Percentiles rank a stretch among this genome's conserved stretches.
phyloP scores from a whole-genome alignment of 92 coral and sea anemone genomes.

The Porites divaricata region DNA sequence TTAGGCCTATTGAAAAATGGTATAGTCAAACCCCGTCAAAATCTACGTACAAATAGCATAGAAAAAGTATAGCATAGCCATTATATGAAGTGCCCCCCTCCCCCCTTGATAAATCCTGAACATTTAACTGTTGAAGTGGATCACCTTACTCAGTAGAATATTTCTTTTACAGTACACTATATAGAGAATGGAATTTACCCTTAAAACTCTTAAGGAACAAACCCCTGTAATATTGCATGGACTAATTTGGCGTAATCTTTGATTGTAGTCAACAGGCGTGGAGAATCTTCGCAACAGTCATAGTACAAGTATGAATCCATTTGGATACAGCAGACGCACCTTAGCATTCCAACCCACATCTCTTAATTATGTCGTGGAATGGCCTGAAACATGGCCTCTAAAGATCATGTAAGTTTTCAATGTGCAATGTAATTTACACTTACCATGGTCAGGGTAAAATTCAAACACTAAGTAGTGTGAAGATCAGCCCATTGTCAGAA shows the following conservation, averaged over 20 bases:
- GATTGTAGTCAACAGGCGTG: constrained; percentile 33
- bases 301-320: constrained; percentile 76
- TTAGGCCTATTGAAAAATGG: too few species aligned
- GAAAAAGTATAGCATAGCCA: too few species aligned
- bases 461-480: not conserved
- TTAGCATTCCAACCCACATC: constrained; percentile 77
- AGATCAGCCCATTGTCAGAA: not conserved
- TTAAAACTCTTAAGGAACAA: too few species aligned
- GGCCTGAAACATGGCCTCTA: constrained; percentile 95
- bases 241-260: not conserved
- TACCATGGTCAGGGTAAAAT: not conserved
- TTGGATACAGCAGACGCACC: constrained; percentile 84
- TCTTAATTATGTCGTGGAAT: constrained; percentile 83
- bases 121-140: too few species aligned
- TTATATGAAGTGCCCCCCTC: too few species aligned
- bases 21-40: too few species aligned
- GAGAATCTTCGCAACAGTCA: constrained; percentile 42
- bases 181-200: too few species aligned
- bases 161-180: too few species aligned
- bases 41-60: too few species aligned
- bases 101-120: too few species aligned
- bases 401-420: constrained; percentile 74
- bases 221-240: too few species aligned
- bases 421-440: not conserved
- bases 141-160: too few species aligned